Percentiles rank a stretch among this genome's conserved stretches.
These are phyloP conservation scores for Hypsibius dujardini DNA, from an alignment of 1,140 invertebrate genomes.

Conservation along the genomic window DNA sequence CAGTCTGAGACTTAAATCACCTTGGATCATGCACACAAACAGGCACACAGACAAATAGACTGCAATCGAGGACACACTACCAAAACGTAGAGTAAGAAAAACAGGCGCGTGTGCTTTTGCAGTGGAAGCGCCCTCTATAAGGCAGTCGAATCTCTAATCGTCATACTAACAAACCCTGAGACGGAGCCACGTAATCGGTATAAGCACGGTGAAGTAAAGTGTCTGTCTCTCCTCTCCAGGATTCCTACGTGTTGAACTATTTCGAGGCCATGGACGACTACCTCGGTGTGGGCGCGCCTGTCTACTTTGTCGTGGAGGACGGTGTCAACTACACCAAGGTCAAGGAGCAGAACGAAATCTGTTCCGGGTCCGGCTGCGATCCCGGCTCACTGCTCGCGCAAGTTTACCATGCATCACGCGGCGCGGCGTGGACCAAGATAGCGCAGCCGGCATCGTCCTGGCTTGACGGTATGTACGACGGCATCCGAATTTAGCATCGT, in stretches of 20 bases:
- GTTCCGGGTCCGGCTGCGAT: slow-evolving; percentile 46
- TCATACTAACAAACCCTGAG: too few relatives aligned
- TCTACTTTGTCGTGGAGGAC: slow-evolving; percentile 69
- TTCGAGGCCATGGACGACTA: slow-evolving; percentile 52
- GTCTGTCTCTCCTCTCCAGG: slow-evolving; percentile 27
- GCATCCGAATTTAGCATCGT: too few relatives aligned
- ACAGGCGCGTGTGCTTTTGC: too few relatives aligned
- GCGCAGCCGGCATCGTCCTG: slow-evolving; percentile 58
- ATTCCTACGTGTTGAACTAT: slow-evolving; percentile 71
- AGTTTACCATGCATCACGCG: slow-evolving; percentile 52
- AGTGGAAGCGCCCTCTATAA: too few relatives aligned
- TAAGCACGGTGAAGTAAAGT: too few relatives aligned
- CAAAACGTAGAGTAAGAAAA: too few relatives aligned
- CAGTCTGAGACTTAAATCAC: too few relatives aligned
- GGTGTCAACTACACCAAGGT: slow-evolving; percentile 50
- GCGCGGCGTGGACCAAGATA: slow-evolving; percentile 54
- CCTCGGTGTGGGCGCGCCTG: slow-evolving; percentile 63
- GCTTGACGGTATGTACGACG: slow-evolving; percentile 47
- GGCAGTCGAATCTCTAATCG: too few relatives aligned
- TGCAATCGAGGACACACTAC: too few relatives aligned
- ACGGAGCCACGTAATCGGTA: too few relatives aligned
- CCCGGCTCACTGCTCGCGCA: slow-evolving; percentile 62
- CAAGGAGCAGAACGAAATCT: slow-evolving; percentile 53
- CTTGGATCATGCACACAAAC: too few relatives aligned
- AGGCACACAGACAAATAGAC: too few relatives aligned